phyloP scores from a whole-genome alignment of 2,113 vertebrate species.

The Lethenteron camtschaticum region DNA sequence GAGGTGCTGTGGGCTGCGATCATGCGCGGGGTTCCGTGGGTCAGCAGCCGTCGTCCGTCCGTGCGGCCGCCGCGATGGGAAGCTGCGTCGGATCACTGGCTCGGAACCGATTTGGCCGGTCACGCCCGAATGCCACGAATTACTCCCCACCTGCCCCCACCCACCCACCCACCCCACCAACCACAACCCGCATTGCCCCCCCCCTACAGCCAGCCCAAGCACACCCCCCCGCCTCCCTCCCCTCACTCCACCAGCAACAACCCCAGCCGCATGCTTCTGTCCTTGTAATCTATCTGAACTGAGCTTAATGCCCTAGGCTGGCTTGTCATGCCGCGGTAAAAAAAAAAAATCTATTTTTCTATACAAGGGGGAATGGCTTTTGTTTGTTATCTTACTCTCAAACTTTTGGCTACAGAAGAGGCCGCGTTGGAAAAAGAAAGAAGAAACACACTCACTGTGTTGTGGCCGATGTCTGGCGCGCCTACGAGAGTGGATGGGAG shows the following conservation, averaged over 20 bases:
- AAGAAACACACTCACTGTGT: neutral
- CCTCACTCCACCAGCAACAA: too few species aligned
- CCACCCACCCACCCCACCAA: neutral
- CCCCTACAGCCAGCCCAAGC: neutral
- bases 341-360: slow-evolving; percentile 1
- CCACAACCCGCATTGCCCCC: neutral
- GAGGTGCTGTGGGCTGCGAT: neutral
- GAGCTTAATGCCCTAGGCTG: slow-evolving; percentile 1
- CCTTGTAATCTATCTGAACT: slow-evolving; percentile 4
- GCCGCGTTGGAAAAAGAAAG: neutral
- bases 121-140: slow-evolving; percentile 1
- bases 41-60: neutral
- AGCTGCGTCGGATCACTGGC: neutral
- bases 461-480: neutral
- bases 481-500: neutral
- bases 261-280: neutral
- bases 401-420: slow-evolving; percentile 1
- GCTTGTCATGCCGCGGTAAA: neutral
- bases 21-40: neutral
- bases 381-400: neutral
- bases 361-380: neutral
- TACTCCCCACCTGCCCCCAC: neutral
- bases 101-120: slow-evolving; percentile 6
- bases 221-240: neutral
- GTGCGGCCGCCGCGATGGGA: neutral